These are phyloP conservation scores for Gallinago media DNA, from an alignment of 2,113 vertebrate species.

Conservation along the genomic window DNA sequence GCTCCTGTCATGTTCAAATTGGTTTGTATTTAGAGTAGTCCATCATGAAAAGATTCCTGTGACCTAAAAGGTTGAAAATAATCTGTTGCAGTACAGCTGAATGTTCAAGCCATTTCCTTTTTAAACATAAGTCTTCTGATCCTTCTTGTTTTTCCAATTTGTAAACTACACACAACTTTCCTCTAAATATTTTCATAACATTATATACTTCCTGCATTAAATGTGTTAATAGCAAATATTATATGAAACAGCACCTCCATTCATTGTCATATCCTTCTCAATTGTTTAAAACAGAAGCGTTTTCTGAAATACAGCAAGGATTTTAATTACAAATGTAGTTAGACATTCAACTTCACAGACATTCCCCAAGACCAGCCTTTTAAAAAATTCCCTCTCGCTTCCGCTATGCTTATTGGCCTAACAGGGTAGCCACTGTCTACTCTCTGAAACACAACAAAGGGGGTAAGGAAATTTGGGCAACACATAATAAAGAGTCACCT, in stretches of 20 bases:
- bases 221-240: not conserved
- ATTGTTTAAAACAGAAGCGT: not conserved
- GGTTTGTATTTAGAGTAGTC: constrained; percentile 9
- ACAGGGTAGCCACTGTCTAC: not conserved
- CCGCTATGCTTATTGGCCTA: not conserved
- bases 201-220: not conserved
- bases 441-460: not conserved
- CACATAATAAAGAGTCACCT: not conserved
- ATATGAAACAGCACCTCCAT: not conserved
- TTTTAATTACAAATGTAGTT: not conserved
- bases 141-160: not conserved
- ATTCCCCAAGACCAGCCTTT: not conserved
- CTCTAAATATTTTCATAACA: not conserved
- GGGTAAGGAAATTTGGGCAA: not conserved
- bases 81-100: not conserved
- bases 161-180: not conserved
- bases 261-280: not conserved
- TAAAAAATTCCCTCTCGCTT: not conserved
- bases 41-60: not conserved
- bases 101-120: not conserved
- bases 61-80: not conserved
- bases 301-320: not conserved
- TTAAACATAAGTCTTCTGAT: not conserved
- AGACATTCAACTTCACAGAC: not conserved
- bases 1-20: not conserved